phyloP scores from a whole-genome alignment of 2,113 vertebrate genomes.

The Rhizomys pruinosus region DNA sequence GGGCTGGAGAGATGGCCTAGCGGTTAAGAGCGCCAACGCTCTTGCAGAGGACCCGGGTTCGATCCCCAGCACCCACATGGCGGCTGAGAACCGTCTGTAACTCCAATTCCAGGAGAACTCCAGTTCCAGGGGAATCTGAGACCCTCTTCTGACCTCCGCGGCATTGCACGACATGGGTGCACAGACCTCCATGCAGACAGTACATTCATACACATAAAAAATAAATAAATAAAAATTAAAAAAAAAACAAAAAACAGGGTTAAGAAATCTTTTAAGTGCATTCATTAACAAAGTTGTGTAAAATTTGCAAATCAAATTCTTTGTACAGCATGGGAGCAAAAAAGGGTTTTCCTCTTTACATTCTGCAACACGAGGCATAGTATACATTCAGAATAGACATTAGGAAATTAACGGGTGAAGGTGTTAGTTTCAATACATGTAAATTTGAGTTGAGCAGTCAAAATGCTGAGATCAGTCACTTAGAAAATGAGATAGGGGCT shows the following conservation, averaged over 20 bases:
- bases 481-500: constrained; percentile 21
- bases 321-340: constrained; percentile 8
- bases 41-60: too few species aligned
- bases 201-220: too few species aligned
- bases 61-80: too few species aligned
- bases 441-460: neutral
- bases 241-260: neutral
- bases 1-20: too few species aligned
- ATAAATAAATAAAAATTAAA: too few species aligned
- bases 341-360: constrained; percentile 20
- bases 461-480: constrained; percentile 23
- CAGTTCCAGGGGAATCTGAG: too few species aligned
- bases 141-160: too few species aligned
- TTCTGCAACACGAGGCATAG: neutral
- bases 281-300: constrained; percentile 18
- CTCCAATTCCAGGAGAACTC: too few species aligned
- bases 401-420: constrained; percentile 38
- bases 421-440: constrained; percentile 19
- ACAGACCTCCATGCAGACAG: too few species aligned
- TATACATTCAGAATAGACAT: constrained; percentile 39
- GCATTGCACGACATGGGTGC: too few species aligned
- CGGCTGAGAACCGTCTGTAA: too few species aligned
- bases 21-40: too few species aligned
- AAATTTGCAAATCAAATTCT: constrained; percentile 23
- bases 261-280: constrained; percentile 12